Evolutionary conservation across 1,140 invertebrate species (phyloP).

Genomic region (Batillaria attramentaria): DNA sequence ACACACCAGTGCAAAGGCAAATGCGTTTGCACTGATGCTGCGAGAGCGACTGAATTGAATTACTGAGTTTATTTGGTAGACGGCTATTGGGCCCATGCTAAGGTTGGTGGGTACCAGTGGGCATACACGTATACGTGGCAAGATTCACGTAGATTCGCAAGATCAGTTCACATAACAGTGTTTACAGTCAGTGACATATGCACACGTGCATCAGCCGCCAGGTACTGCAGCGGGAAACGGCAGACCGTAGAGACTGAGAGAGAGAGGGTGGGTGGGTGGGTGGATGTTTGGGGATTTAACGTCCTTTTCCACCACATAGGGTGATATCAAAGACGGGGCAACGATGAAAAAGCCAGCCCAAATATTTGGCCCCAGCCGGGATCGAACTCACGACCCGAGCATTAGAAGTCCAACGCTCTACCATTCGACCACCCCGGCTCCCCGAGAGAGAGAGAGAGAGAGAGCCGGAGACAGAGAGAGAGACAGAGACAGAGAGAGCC

Average conservation of each 20-base stretch:
- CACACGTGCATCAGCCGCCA: neutral
- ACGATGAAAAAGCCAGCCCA: neutral
- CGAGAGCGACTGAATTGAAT: neutral
- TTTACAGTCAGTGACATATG: neutral
- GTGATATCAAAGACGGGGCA: neutral
- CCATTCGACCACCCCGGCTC: neutral
- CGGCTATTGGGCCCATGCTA: too few species aligned
- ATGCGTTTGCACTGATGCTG: neutral
- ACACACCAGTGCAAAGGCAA: neutral
- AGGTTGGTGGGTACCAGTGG: too few species aligned
- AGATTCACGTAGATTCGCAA: neutral
- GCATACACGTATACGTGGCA: neutral
- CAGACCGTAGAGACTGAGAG: too few species aligned
- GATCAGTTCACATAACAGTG: neutral
- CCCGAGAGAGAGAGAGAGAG: slow-evolving; percentile 2
- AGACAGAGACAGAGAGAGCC: neutral
- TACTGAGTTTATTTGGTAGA: too few species aligned
- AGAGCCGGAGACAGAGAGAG: neutral
- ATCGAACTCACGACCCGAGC: neutral
- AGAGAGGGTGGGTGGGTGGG: neutral
- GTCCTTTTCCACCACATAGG: neutral
- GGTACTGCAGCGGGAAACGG: too few species aligned
- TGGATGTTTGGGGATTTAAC: neutral
- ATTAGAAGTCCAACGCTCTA: neutral
- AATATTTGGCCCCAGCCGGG: neutral